phyloP scores from a whole-genome alignment of 2,113 vertebrate genomes.

The Terrapene triunguis region DNA sequence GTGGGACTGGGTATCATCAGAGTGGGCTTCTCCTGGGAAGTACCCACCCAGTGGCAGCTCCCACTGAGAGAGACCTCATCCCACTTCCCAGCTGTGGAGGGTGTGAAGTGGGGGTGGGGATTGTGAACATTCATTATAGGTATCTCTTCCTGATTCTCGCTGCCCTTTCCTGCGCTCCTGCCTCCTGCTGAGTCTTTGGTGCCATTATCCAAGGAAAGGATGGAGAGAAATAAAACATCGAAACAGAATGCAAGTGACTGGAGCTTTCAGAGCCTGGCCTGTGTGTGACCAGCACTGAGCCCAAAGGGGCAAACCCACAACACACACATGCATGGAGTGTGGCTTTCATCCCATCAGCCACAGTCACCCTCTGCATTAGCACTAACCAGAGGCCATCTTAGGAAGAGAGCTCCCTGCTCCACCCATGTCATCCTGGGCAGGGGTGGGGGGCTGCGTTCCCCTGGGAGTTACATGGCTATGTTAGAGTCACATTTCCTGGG shows the following conservation, averaged over 20 bases:
- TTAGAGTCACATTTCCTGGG: background rate
- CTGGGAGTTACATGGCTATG: background rate
- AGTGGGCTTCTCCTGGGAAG: background rate
- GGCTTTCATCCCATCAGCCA: background rate
- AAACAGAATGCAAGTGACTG: background rate
- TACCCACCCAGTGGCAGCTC: background rate
- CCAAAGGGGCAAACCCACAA: background rate
- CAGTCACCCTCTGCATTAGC: background rate
- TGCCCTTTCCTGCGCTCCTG: background rate
- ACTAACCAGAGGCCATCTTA: background rate
- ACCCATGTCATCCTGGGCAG: background rate
- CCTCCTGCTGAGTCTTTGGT: background rate
- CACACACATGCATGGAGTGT: fast-evolving
- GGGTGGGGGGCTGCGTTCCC: fast-evolving
- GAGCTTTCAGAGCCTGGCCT: background rate
- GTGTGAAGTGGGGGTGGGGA: background rate
- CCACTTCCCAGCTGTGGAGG: background rate
- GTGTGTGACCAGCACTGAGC: fast-evolving
- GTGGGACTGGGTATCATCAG: background rate
- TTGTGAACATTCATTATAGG: background rate
- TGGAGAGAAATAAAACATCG: background rate
- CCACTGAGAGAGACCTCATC: background rate
- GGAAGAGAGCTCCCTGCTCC: background rate
- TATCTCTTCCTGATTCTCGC: background rate
- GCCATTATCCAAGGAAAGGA: background rate